Evolutionary conservation across 1,140 invertebrate genomes (phyloP).

Genomic region (Adoxophyes honmai): DNA sequence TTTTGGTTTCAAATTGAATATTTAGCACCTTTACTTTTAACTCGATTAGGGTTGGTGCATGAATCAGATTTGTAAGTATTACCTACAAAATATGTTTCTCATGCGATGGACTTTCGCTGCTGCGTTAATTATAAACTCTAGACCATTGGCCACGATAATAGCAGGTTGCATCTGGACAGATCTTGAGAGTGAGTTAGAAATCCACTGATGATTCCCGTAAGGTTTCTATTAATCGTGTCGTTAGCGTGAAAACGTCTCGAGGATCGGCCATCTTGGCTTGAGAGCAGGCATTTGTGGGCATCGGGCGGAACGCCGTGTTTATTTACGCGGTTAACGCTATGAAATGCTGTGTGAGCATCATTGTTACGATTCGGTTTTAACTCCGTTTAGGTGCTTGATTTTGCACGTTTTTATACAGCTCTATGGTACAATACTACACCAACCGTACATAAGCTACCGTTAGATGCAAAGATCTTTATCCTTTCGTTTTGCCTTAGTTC

Average conservation of each 20-base stretch:
- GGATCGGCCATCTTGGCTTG: conserved; percentile 21
- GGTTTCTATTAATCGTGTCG: conserved; percentile 30
- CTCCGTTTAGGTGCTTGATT: neutral
- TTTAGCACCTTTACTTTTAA: conserved; percentile 20
- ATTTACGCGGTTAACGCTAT: conserved; percentile 15
- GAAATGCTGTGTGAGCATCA: conserved; percentile 4
- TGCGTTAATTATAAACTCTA: neutral
- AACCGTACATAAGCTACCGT: no score
- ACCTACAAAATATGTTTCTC: neutral
- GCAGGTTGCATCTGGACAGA: neutral
- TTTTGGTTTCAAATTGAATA: no score
- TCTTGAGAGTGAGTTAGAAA: conserved; percentile 22
- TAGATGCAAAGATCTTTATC: no score
- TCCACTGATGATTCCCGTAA: conserved; percentile 27
- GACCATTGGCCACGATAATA: neutral
- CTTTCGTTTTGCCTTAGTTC: no score
- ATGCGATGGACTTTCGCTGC: conserved; percentile 3
- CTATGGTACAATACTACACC: no score
- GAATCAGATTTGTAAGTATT: conserved; percentile 17
- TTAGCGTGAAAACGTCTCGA: conserved; percentile 46
- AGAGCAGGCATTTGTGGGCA: conserved; percentile 24
- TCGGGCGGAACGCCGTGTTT: conserved; percentile 25
- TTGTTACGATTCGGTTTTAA: neutral
- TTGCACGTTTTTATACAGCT: no score
- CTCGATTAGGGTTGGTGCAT: conserved; percentile 17